phyloP scores from a whole-genome alignment of 2,888 invertebrate species.

The Cremastobaeus sp. region DNA sequence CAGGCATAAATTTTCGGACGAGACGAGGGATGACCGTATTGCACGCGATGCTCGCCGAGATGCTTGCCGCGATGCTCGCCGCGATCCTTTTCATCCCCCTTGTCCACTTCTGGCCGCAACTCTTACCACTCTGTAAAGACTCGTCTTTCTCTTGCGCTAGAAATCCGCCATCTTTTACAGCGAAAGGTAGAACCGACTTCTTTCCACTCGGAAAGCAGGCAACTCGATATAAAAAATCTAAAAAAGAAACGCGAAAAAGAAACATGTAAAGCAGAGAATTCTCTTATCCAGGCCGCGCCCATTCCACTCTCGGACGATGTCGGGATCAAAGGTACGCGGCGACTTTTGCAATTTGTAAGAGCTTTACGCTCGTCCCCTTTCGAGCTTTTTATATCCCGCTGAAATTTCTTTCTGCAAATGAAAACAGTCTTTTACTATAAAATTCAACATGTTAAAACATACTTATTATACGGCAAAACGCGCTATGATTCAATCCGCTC shows the following conservation, averaged over 20 bases:
- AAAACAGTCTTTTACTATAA: slow-evolving; percentile 49
- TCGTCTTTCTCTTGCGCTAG: slow-evolving; percentile 44
- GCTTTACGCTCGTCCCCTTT: slow-evolving; percentile 62
- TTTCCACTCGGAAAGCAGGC: slow-evolving; percentile 47
- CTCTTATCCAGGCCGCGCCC: slow-evolving; percentile 56
- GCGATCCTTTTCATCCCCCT: slow-evolving; percentile 57
- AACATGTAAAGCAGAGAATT: slow-evolving; percentile 58
- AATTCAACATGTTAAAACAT: slow-evolving; percentile 30
- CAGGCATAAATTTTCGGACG: slow-evolving; percentile 76
- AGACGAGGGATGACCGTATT: slow-evolving; percentile 76
- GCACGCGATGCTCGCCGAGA: slow-evolving; percentile 65
- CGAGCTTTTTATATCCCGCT: slow-evolving; percentile 50
- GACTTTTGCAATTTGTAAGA: slow-evolving; percentile 66
- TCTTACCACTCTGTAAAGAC: slow-evolving; percentile 48
- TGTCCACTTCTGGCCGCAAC: slow-evolving; percentile 41
- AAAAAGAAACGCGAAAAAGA: slow-evolving; percentile 27
- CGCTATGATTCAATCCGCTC: background rate
- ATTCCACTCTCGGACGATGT: slow-evolving; percentile 53
- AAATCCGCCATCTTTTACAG: slow-evolving; percentile 41
- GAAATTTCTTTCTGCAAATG: slow-evolving; percentile 51
- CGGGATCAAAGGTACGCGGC: slow-evolving; percentile 63
- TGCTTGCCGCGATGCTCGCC: slow-evolving; percentile 48
- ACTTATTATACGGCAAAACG: slow-evolving; percentile 5
- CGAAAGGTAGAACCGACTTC: slow-evolving; percentile 47
- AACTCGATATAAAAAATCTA: slow-evolving; percentile 43